A percentile compares a stretch with the other conserved stretches of the same genome.
These are phyloP conservation scores for Oncorhynchus masou DNA, from an alignment of 2,113 vertebrate genomes.

Conservation along the genomic window DNA sequence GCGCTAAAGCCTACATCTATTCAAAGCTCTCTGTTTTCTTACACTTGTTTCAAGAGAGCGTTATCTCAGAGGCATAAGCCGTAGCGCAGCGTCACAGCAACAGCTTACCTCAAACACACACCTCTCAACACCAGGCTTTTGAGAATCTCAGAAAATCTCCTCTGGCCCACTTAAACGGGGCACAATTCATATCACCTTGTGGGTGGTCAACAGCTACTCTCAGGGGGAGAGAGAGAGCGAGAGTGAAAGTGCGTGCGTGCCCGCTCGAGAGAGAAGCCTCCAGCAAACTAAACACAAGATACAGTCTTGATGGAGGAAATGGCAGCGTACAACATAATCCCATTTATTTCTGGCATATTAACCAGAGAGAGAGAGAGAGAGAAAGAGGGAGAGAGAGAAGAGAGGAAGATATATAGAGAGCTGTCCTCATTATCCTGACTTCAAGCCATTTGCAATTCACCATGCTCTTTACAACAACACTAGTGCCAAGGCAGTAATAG, in stretches of 20 bases:
- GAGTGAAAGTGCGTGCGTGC: neutral
- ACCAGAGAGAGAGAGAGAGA: neutral
- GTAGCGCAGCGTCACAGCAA: neutral
- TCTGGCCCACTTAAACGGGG: neutral
- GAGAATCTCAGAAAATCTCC: neutral
- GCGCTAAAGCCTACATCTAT: neutral
- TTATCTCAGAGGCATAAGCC: neutral
- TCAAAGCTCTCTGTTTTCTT: conserved; percentile 4
- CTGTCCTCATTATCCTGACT: neutral
- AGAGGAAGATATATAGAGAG: neutral
- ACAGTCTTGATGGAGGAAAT: neutral
- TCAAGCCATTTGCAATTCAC: no score
- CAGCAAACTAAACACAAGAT: neutral
- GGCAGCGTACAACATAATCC: no score
- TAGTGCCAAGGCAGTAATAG: neutral
- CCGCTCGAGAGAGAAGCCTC: neutral
- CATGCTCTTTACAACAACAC: neutral
- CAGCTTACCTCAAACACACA: neutral
- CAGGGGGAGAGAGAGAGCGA: neutral
- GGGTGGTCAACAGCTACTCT: neutral
- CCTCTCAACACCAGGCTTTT: neutral
- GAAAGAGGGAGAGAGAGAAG: neutral
- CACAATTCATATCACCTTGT: neutral
- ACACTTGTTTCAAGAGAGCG: neutral
- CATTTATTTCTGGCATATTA: no score